phyloP scores from a whole-genome alignment of 2,113 vertebrate species.

The Lathamus discolor region DNA sequence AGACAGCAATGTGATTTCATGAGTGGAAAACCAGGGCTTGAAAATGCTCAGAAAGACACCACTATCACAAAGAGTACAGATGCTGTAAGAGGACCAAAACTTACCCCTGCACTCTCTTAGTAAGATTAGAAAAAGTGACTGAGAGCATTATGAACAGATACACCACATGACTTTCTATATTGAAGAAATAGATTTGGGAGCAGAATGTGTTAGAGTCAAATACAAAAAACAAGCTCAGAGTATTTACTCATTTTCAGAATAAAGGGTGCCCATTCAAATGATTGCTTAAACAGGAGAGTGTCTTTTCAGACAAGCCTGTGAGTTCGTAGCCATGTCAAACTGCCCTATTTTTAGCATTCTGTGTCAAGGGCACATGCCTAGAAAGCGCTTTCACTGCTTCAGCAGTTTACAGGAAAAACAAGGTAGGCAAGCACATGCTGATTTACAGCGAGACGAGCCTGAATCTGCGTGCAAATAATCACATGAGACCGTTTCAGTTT shows the following conservation, averaged over 20 bases:
- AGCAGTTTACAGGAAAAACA: slow-evolving; percentile 44
- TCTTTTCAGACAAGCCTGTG: neutral
- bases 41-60: neutral
- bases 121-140: neutral
- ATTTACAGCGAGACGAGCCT: slow-evolving; percentile 27
- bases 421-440: slow-evolving; percentile 10
- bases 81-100: neutral
- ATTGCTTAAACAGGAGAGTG: neutral
- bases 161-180: neutral
- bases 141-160: neutral
- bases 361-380: slow-evolving; percentile 56
- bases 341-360: slow-evolving; percentile 34
- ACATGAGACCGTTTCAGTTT: neutral
- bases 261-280: neutral
- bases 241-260: neutral
- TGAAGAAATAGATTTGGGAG: neutral
- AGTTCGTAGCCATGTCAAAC: neutral
- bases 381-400: slow-evolving; percentile 48
- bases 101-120: neutral
- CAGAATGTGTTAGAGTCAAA: neutral
- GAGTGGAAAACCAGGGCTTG: neutral
- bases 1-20: neutral
- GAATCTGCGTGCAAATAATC: neutral
- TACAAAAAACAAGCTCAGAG: neutral
- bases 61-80: neutral